Evolutionary conservation across 2,888 invertebrate species (phyloP).

Genomic region (Philereme vetulata): DNA sequence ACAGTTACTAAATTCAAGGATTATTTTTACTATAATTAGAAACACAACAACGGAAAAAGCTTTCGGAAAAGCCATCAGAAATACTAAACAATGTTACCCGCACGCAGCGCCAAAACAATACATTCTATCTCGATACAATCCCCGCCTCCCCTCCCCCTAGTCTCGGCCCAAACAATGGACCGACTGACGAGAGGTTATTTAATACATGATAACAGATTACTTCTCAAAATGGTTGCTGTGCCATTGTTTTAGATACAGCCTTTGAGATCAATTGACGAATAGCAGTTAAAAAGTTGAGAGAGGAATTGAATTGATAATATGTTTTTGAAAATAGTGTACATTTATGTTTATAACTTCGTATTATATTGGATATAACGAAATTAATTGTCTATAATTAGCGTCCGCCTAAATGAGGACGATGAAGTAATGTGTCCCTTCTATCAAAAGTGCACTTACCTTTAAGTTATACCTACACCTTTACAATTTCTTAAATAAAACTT

Average conservation of each 20-base stretch:
- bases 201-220: conserved; percentile 26
- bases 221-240: conserved; percentile 14
- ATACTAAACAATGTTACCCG: conserved; percentile 18
- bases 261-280: conserved; percentile 1
- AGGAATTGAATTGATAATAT: neutral
- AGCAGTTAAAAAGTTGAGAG: neutral
- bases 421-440: too few relatives aligned
- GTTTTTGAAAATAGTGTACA: too few relatives aligned
- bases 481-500: too few relatives aligned
- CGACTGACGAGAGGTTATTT: conserved; percentile 23
- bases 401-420: too few relatives aligned
- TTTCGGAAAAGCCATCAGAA: conserved; percentile 5
- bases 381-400: too few relatives aligned
- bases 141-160: neutral
- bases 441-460: too few relatives aligned
- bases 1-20: too few relatives aligned
- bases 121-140: conserved; percentile 13
- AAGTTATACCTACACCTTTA: too few relatives aligned
- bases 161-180: conserved; percentile 15
- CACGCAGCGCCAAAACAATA: conserved; percentile 10
- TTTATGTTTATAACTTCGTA: too few relatives aligned
- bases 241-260: conserved; percentile 12
- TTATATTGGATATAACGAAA: too few relatives aligned
- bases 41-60: neutral
- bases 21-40: too few relatives aligned